Percentiles rank a stretch among this genome's conserved stretches.
phyloP scores from a whole-genome alignment of 2,888 invertebrate genomes.

The Rotaria socialis region DNA sequence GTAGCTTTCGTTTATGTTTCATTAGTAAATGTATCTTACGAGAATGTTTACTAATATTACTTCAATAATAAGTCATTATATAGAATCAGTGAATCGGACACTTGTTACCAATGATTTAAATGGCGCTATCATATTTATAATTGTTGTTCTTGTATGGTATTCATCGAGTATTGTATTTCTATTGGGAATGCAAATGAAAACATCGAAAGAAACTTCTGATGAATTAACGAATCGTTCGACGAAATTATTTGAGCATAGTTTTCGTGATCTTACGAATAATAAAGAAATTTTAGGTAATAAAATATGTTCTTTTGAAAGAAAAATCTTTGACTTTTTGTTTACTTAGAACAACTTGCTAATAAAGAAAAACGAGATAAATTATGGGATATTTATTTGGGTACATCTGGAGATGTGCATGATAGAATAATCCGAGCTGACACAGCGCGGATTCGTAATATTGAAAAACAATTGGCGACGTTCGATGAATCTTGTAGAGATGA shows the following conservation, averaged over 20 bases:
- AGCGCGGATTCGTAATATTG: background rate
- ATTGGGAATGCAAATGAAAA: background rate
- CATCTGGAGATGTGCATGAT: background rate
- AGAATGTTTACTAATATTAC: background rate
- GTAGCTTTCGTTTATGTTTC: background rate
- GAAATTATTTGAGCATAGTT: background rate
- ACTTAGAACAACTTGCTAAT: background rate
- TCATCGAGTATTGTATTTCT: background rate
- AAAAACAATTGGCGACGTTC: background rate
- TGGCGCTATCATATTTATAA: background rate
- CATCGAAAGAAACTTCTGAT: background rate
- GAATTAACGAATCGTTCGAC: background rate
- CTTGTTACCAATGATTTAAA: background rate
- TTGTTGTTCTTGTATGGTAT: background rate
- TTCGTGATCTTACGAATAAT: background rate
- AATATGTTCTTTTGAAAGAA: background rate
- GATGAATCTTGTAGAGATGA: background rate
- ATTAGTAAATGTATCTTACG: background rate
- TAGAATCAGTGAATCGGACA: too few relatives aligned
- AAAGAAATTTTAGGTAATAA: background rate
- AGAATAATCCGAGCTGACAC: background rate
- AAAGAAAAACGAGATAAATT: slow-evolving; percentile 8
- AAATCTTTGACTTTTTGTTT: background rate
- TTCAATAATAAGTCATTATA: background rate
- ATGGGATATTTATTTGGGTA: slow-evolving; percentile 13